Percentiles rank a stretch among this genome's conserved stretches.
phyloP scores from a whole-genome alignment of 1,140 invertebrate genomes.

The Drosophila sechellia region DNA sequence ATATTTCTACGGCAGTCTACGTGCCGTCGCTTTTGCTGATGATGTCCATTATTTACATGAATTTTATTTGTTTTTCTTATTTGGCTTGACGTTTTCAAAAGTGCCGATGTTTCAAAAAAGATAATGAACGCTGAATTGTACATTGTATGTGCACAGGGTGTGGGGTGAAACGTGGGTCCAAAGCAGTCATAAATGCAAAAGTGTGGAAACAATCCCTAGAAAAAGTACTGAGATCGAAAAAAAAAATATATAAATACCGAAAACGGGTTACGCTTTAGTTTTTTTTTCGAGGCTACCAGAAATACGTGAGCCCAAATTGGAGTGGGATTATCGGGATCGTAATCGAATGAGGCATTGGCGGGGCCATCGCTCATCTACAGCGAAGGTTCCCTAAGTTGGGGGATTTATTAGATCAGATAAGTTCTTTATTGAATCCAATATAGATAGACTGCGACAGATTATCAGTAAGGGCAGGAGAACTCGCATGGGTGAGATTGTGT shows the following conservation, averaged over 20 bases:
- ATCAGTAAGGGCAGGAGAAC: slow-evolving; percentile 8
- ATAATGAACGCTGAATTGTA: slow-evolving; percentile 75
- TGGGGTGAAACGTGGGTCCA: slow-evolving; percentile 12
- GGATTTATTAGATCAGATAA: slow-evolving; percentile 46
- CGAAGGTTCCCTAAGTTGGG: slow-evolving; percentile 12
- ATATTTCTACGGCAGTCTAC: slow-evolving; percentile 54
- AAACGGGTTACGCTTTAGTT: slow-evolving; percentile 36
- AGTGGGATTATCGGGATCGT: slow-evolving; percentile 29
- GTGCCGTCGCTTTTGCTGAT: slow-evolving; percentile 73
- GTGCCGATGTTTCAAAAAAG: slow-evolving; percentile 81
- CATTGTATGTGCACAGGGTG: slow-evolving; percentile 49
- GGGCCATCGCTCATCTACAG: slow-evolving; percentile 32
- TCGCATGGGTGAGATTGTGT: slow-evolving; percentile 12
- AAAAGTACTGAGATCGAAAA: slow-evolving; percentile 23
- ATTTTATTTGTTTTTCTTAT: slow-evolving; percentile 84
- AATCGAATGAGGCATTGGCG: slow-evolving; percentile 43
- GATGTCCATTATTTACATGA: slow-evolving; percentile 83
- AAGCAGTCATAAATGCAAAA: slow-evolving; percentile 45
- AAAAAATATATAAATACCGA: slow-evolving; percentile 17
- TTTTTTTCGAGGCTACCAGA: slow-evolving; percentile 38
- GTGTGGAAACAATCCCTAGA: slow-evolving; percentile 44
- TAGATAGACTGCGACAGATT: slow-evolving; percentile 27
- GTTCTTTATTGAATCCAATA: slow-evolving; percentile 24
- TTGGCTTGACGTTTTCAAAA: slow-evolving; percentile 82
- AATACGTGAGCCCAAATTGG: slow-evolving; percentile 29